A percentile compares a stretch with the other conserved stretches of the same genome.
Conservation (phyloP, 64 coral and sea anemone species). For the Pocillopora verrucosa region DNA sequence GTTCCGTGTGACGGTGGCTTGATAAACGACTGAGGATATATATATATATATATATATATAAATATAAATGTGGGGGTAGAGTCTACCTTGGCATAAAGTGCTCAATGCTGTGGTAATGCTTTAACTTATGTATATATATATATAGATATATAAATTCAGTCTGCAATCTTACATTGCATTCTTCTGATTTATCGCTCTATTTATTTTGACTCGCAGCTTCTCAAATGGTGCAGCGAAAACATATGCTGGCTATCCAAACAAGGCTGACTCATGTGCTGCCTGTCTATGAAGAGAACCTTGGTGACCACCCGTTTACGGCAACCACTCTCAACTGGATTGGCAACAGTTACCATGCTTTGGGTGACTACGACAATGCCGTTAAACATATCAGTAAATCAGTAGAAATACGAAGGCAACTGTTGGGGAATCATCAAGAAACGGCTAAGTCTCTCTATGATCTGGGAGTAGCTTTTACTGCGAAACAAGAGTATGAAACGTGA, state of each 20-base stretch:
- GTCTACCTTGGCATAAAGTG: no score
- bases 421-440: conserved; percentile 37
- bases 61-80: no score
- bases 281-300: conserved; percentile 21
- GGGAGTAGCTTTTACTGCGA: not conserved
- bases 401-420: conserved; percentile 1
- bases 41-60: no score
- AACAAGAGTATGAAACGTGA: not conserved
- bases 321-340: conserved; percentile 34
- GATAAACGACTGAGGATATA: no score
- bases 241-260: not conserved
- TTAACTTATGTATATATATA: no score
- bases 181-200: not conserved
- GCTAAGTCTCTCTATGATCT: conserved; percentile 34
- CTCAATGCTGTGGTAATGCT: no score
- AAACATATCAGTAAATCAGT: conserved; percentile 6
- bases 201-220: not conserved
- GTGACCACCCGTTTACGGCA: conserved; percentile 45
- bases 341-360: conserved; percentile 29
- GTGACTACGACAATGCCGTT: conserved; percentile 35
- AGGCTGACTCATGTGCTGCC: conserved; percentile 13
- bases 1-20: no score
- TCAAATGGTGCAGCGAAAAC: not conserved
- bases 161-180: no score
- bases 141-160: no score